Evolutionary conservation across 2,797 vertebrate genomes (phyloP), one percentile per base, ranked within the genome.

Genomic region (Bufotes viridis): DNA sequence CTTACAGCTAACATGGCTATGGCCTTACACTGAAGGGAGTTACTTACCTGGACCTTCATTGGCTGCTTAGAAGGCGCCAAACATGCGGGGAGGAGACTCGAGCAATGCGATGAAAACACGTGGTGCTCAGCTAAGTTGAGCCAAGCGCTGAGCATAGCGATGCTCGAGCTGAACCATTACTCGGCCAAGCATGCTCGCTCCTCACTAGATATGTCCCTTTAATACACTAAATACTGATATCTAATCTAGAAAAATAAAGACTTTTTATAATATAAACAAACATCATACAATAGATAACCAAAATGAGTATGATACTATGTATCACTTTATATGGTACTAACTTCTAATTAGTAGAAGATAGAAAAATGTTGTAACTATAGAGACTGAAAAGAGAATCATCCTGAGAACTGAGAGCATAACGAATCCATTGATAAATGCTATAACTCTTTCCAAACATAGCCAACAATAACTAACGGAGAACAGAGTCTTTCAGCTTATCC

Each of bases 361-460:
- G 11, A 34, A 49, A 74, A 49, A 78, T 57, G 13, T 26, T 58
- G 87, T 83, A 83, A 78, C 81, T 78, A 87, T 87, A 74, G 87
- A 83, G 60, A 87, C 58, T 75, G 86, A 61, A 65, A 82, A 34
- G 53, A 70, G 49, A 82, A 65, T 58, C 26, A 82, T 67, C 55
- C 58, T 58, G 26, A 42, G 81, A 83, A 88, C 26, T 51, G 42
- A 67, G 65, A 34, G 58, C 79, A 81, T 83, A 29, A 83, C 10
- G 14, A 26, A 55, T 60, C 78, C 58, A 58, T 60, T 60, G 53
- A 79, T 24, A 79, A 79, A 79, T 63, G 34, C 34, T 72, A 82
- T 87, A 86, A 78, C 17, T 83, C 84, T 81, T 89, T 53, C 78
- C 49, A 78, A 67, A 51, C 84, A 89, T 78, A 78, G 61, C 74